phyloP scores from a whole-genome alignment of 2,113 vertebrate species.

The Chloebia gouldiae region DNA sequence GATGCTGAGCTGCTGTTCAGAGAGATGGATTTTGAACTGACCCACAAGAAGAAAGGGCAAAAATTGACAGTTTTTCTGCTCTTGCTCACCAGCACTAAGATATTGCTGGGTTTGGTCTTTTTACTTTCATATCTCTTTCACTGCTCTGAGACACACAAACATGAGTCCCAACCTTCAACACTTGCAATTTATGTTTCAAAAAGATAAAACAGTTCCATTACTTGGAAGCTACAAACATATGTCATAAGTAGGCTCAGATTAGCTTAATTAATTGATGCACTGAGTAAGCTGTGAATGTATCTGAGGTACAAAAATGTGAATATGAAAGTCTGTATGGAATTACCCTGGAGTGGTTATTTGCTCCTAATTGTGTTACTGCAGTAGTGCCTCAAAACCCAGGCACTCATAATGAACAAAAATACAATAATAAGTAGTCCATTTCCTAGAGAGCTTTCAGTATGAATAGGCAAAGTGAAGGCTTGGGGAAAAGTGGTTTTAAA shows the following conservation, averaged over 20 bases:
- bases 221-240: not conserved
- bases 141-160: not conserved
- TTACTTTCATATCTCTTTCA: not conserved
- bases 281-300: not conserved
- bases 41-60: not conserved
- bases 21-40: not conserved
- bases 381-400: not conserved
- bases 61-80: not conserved
- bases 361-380: not conserved
- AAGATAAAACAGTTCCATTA: not conserved
- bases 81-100: not conserved
- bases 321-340: not conserved
- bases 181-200: not conserved
- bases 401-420: not conserved
- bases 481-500: not conserved
- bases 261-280: not conserved
- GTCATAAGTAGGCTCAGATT: not conserved
- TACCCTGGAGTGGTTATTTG: not conserved
- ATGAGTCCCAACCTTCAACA: not conserved
- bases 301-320: not conserved
- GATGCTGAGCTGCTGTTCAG: not conserved
- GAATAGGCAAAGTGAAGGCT: not conserved
- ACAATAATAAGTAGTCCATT: not conserved
- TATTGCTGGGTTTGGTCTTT: not conserved
- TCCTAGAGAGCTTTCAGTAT: not conserved